A percentile compares a stretch with the other conserved stretches of the same genome.
phyloP scores from a whole-genome alignment of 2,113 vertebrate genomes.

The Perccottus glenii region DNA sequence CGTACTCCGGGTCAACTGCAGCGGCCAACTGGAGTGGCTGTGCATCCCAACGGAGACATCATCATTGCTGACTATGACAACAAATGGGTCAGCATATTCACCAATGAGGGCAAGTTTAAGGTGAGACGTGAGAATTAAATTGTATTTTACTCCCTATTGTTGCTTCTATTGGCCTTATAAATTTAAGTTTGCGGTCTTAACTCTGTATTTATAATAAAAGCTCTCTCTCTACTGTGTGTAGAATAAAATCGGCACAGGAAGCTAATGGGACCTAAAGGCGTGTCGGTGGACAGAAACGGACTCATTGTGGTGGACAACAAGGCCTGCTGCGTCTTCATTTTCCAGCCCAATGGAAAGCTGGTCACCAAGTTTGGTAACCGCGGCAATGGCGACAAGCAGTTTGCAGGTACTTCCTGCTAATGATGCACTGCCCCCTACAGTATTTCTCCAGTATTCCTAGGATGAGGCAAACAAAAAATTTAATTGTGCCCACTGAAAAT shows the following conservation, averaged over 20 bases:
- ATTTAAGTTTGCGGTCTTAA: background rate
- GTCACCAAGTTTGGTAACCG: conserved; percentile 96
- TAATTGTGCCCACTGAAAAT: conserved; percentile 80
- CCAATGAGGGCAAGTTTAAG: conserved; percentile 96
- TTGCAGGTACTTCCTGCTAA: conserved; percentile 94
- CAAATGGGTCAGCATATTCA: conserved; percentile 99
- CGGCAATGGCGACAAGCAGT: conserved; percentile 96
- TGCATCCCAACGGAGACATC: conserved; percentile 95
- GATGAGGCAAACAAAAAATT: no score
- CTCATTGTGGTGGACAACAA: conserved; percentile 99
- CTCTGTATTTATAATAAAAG: background rate
- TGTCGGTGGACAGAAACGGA: conserved; percentile 93
- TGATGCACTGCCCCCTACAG: conserved; percentile 74
- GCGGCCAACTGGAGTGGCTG: conserved; percentile 92
- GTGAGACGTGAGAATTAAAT: conserved; percentile 78
- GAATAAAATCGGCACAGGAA: conserved; percentile 95
- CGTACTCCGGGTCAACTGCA: conserved; percentile 94
- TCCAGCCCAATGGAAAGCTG: conserved; percentile 95
- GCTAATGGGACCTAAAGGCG: conserved; percentile 97
- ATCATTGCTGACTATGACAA: conserved; percentile 98
- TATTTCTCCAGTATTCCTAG: no score
- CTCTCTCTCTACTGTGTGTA: conserved; percentile 46
- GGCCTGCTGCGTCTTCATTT: conserved; percentile 96
- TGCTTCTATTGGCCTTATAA: background rate
- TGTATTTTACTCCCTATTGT: no score